phyloP scores from a whole-genome alignment of 2,888 invertebrate species.

The Callimorpha dominula region DNA sequence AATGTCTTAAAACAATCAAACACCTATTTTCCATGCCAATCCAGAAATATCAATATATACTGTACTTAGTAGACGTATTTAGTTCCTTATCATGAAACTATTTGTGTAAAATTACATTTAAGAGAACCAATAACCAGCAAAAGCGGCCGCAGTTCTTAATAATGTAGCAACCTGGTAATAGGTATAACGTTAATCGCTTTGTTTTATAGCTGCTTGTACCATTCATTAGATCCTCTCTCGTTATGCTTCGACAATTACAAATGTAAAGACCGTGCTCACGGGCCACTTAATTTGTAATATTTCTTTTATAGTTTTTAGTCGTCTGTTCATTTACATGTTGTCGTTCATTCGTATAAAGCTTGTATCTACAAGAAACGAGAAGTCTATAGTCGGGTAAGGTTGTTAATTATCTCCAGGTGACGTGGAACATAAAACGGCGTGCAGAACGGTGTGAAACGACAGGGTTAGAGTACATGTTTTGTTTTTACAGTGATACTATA shows the following conservation, averaged over 20 bases:
- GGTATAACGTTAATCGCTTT: constrained; percentile 30
- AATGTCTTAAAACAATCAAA: constrained; percentile 22
- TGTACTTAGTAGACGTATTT: constrained; percentile 15
- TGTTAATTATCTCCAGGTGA: constrained; percentile 43
- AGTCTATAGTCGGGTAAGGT: constrained; percentile 16
- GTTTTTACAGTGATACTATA: constrained; percentile 40
- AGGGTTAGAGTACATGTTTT: constrained; percentile 43
- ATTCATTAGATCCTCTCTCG: constrained; percentile 47
- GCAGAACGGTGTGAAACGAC: constrained; percentile 45
- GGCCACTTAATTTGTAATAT: constrained; percentile 19
- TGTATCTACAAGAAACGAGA: constrained; percentile 1
- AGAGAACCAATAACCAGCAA: constrained; percentile 11
- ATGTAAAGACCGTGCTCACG: constrained; percentile 29
- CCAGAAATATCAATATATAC: constrained; percentile 9
- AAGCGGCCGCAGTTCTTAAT: constrained; percentile 15
- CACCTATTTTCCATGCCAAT: neutral
- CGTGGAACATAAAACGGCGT: constrained; percentile 68
- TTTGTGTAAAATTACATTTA: constrained; percentile 4
- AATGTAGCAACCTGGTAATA: constrained; percentile 17
- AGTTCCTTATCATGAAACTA: neutral
- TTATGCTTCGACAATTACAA: constrained; percentile 45
- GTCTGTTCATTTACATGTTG: constrained; percentile 13
- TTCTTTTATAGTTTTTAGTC: constrained; percentile 20
- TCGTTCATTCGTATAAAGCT: constrained; percentile 4
- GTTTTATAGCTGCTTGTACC: constrained; percentile 35